These are phyloP conservation scores for Bombus breviceps DNA, from an alignment of 1,140 invertebrate species.

Conservation along the genomic window DNA sequence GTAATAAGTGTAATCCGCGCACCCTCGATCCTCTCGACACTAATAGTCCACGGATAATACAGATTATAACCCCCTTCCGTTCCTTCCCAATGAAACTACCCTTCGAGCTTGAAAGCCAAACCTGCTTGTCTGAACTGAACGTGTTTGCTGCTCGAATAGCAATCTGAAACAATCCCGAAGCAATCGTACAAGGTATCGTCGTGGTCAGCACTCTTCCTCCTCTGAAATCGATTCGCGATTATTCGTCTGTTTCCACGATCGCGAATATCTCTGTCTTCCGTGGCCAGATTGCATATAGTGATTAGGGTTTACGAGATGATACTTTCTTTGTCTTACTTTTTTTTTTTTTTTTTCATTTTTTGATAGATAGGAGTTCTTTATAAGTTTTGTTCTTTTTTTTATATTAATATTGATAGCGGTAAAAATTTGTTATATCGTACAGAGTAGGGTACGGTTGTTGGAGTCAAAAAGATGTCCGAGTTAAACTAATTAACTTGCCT, in stretches of 20 bases:
- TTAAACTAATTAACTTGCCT: too few species aligned
- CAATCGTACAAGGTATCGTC: slow-evolving; percentile 71
- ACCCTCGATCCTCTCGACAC: slow-evolving; percentile 77
- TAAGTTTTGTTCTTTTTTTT: background rate
- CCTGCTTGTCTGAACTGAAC: slow-evolving; percentile 63
- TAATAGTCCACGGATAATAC: slow-evolving; percentile 80
- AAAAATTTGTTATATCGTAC: too few species aligned
- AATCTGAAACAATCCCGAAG: slow-evolving; percentile 78
- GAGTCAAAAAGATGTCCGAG: too few species aligned
- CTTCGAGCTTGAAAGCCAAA: slow-evolving; percentile 57
- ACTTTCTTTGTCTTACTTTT: background rate
- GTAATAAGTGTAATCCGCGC: slow-evolving; percentile 78
- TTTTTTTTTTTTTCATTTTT: background rate
- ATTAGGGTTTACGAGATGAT: background rate
- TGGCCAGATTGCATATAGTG: background rate
- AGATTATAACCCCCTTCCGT: slow-evolving; percentile 74
- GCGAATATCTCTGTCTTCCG: background rate
- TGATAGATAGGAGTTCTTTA: background rate
- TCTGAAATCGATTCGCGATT: slow-evolving; percentile 66
- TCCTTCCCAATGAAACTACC: slow-evolving; percentile 53
- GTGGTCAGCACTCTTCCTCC: slow-evolving; percentile 73
- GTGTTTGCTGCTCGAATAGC: slow-evolving; percentile 77
- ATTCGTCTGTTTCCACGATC: slow-evolving; percentile 45
- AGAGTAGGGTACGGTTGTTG: too few species aligned
- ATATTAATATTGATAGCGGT: too few species aligned